Evolutionary conservation across 2,113 vertebrate species (phyloP).

Genomic region (Python bivittatus): DNA sequence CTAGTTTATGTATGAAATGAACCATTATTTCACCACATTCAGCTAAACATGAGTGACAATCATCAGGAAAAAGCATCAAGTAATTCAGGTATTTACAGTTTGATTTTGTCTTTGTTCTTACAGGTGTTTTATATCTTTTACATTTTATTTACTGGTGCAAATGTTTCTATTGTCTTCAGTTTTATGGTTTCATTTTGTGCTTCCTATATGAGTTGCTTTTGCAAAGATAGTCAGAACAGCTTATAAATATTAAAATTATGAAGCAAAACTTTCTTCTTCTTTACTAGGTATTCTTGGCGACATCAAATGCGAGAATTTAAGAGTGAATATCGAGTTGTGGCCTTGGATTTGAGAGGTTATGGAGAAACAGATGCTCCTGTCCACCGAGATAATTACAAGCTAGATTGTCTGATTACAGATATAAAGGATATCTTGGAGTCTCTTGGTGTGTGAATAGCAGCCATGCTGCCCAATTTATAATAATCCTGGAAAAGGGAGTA

Average conservation of each 20-base stretch:
- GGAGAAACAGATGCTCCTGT: constrained; percentile 92
- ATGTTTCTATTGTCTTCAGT: not conserved
- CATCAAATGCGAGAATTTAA: constrained; percentile 97
- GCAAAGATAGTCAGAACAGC: not conserved
- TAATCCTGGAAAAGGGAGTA: rapidly evolving
- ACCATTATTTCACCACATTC: not conserved
- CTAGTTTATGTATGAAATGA: not conserved
- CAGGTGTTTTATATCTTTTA: not conserved
- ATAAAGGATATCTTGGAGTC: constrained; percentile 96
- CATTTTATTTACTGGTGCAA: not conserved
- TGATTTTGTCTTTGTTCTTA: not conserved
- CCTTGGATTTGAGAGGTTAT: constrained; percentile 94
- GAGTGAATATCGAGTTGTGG: constrained; percentile 95
- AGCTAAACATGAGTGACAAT: not conserved
- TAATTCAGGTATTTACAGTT: not conserved
- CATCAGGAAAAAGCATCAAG: not conserved
- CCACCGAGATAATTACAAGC: constrained; percentile 84
- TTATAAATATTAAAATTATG: constrained; percentile 1
- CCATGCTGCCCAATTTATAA: constrained; percentile 22
- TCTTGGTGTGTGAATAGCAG: constrained; percentile 80
- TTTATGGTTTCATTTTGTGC: not conserved
- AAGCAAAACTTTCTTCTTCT: constrained; percentile 45
- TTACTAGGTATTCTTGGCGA: constrained; percentile 94
- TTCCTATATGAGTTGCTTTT: not conserved
- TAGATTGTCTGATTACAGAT: constrained; percentile 91